Percentiles rank a stretch among this genome's conserved stretches.
Conservation (phyloP, 2,888 invertebrate genomes). For the Andrena flavipes region DNA sequence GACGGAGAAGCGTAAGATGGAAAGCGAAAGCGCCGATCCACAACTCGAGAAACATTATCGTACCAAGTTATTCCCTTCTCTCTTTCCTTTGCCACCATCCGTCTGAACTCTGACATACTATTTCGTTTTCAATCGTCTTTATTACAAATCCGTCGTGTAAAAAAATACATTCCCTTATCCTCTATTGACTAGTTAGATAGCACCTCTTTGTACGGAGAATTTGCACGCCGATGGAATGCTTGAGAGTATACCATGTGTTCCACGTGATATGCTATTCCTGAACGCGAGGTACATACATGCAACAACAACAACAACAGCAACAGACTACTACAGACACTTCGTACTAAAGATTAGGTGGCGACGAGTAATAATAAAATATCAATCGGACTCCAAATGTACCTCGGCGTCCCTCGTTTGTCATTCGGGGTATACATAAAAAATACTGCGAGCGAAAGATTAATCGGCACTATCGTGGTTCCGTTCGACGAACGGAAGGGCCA, state of each 20-base stretch:
- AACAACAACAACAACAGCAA: constrained; percentile 36
- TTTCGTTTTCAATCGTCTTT: constrained; percentile 63
- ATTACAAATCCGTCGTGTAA: constrained; percentile 77
- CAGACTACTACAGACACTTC: constrained; percentile 7
- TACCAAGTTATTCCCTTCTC: neutral
- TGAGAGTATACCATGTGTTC: neutral
- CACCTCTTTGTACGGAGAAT: constrained; percentile 57
- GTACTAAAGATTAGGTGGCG: constrained; percentile 6
- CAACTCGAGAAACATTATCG: constrained; percentile 7
- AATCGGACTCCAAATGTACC: constrained; percentile 19
- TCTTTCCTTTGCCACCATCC: constrained; percentile 10
- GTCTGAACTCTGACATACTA: constrained; percentile 42
- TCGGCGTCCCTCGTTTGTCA: constrained; percentile 6
- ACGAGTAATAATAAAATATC: constrained; percentile 1
- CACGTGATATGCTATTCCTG: constrained; percentile 41
- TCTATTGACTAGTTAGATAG: constrained; percentile 80
- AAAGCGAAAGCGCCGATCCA: constrained; percentile 5
- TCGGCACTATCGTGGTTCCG: constrained; percentile 2
- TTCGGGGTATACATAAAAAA: constrained; percentile 15
- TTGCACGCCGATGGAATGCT: constrained; percentile 69
- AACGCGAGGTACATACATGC: constrained; percentile 32
- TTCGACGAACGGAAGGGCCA: constrained; percentile 23
- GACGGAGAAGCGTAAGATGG: neutral
- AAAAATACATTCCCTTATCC: constrained; percentile 82
- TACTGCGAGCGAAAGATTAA: neutral